Base-by-base conservation (phyloP, 2,797 vertebrate species). In the Alosa sapidissima region DNA sequence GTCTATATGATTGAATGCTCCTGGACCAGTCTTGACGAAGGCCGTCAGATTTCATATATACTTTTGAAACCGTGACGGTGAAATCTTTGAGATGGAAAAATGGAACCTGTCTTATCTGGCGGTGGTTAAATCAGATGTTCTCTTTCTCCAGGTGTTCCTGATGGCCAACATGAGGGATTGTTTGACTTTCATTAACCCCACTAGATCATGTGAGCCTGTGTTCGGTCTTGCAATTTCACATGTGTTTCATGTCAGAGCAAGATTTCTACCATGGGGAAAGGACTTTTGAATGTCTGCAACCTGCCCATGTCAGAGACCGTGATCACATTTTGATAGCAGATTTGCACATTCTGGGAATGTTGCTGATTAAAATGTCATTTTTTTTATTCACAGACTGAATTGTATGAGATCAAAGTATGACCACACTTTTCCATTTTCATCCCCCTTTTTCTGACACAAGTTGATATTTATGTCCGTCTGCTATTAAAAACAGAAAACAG, bases 151-250 rank as follows among this genome's bases (percentile, higher is more conserved):
- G 68, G 33, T 75, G 68, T 36, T 75, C 68, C 14, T 45, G 33
- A 75, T 75, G 16, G 33, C 13, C 68, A 75, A 45, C 68, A 75
- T 36, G 36, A 75, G 14, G 68, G 68, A 75, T 75, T 5, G 4
- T 33, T 75, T 41, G 68, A 41, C 68, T 36, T 75, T 28, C 33
- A 41, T 41, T 75, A 75, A 75, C 68, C 68, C 68, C 68, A 75
- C 33, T 75, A 41, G 33, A 45, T 75, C 68, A 75, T 72, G 33
- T 13, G 6, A 33, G 19, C 13, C 33, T 11, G 33, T 45, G 65
- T 58, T 58, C 55, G 5, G 0, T 58, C 55, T 33, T 33, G 36
- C 33, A 19, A 41, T 75, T 75, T 45, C 68, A 75, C 68, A 75
- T 75, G n/a, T 65, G 68, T 41, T 75, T 75, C 68, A 75, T 75